phyloP scores from a whole-genome alignment of 2,113 vertebrate genomes.

The Ahaetulla prasina region DNA sequence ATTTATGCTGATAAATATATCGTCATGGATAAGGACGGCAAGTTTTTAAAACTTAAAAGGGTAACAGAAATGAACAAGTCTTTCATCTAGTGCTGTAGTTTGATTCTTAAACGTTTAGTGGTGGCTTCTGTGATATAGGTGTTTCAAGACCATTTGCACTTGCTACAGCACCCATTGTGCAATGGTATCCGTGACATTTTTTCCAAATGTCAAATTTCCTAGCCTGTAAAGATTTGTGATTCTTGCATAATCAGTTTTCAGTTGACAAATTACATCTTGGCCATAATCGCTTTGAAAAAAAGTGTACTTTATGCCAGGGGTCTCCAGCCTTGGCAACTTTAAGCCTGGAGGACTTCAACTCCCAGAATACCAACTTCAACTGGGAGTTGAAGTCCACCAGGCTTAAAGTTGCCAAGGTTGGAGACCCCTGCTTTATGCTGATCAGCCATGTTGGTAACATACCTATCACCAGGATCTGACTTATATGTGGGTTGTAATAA shows the following conservation, averaged over 20 bases:
- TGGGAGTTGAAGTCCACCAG: too few species aligned
- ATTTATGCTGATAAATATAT: background rate
- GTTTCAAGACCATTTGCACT: background rate
- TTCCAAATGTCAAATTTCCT: background rate
- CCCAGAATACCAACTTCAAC: too few species aligned
- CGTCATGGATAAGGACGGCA: fast-evolving
- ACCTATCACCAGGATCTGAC: background rate
- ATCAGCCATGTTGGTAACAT: background rate
- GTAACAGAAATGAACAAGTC: background rate
- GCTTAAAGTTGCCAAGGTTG: too few species aligned
- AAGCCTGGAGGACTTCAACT: too few species aligned
- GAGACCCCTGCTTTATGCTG: too few species aligned
- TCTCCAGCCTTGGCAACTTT: too few species aligned
- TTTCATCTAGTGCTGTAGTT: background rate
- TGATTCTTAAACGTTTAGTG: background rate
- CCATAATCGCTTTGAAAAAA: background rate
- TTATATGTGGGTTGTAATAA: background rate
- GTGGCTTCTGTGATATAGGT: background rate
- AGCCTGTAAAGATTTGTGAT: background rate
- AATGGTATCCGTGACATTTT: background rate
- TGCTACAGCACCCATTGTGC: background rate
- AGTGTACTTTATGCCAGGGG: too few species aligned
- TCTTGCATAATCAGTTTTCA: background rate
- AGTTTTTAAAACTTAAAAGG: slow-evolving; percentile 3
- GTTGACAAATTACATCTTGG: background rate